Percentiles rank a stretch among this genome's conserved stretches.
Evolutionary conservation across 2,113 vertebrate genomes (phyloP).

Genomic region (Rhinopomastus cyanomelas): DNA sequence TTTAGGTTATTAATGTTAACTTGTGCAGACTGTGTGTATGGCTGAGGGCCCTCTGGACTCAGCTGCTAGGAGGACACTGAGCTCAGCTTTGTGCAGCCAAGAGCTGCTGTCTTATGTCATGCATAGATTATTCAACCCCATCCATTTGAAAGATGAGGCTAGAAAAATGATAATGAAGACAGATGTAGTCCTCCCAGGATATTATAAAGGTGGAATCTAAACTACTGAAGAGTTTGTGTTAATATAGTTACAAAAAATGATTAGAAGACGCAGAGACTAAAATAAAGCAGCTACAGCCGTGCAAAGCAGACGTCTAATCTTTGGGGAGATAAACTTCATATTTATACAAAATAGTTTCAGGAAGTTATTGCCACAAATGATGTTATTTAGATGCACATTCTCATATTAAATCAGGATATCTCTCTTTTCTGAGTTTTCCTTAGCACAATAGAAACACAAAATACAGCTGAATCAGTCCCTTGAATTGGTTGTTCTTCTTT

Average conservation of each 20-base stretch:
- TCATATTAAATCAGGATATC: not conserved
- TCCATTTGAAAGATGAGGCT: constrained; percentile 6
- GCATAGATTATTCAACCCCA: not conserved
- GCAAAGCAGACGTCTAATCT: not conserved
- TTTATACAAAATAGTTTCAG: not conserved
- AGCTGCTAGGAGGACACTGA: not conserved
- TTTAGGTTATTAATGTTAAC: not conserved
- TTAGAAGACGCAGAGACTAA: not conserved
- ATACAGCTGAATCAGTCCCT: not conserved
- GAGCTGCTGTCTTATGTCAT: not conserved
- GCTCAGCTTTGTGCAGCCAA: not conserved
- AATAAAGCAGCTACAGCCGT: not conserved
- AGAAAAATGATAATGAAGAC: constrained; percentile 15
- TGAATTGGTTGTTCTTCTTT: not conserved
- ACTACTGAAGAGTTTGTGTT: not conserved
- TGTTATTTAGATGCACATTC: not conserved
- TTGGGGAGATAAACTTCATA: not conserved
- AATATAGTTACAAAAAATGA: not conserved
- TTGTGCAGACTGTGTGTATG: not conserved
- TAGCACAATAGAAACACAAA: not conserved
- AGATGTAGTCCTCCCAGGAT: not conserved
- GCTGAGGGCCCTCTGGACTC: not conserved
- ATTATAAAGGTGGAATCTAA: not conserved
- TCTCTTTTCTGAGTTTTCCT: not conserved
- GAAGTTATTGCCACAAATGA: not conserved